Base-by-base conservation (phyloP, 2,888 invertebrate species). In the Agriopis aurantiaria region DNA sequence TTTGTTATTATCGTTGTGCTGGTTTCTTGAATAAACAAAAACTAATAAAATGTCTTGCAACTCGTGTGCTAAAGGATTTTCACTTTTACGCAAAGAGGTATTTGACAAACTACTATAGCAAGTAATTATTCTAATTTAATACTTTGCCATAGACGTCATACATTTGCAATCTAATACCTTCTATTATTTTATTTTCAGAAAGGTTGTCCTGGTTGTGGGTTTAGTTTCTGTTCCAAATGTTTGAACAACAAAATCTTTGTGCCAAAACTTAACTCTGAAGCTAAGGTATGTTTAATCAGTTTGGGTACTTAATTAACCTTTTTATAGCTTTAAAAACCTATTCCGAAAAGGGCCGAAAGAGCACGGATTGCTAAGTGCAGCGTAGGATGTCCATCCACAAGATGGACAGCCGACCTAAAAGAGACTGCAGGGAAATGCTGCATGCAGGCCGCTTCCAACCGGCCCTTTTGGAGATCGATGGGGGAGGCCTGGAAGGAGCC, bases 181-280 rank as follows among this genome's bases (percentile, higher is more conserved):
- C n/a, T 8, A 41, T n/a, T n/a, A 55, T 23, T 68, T 68, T 72
- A 68, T 79, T 95, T 95, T 75, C 90, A 98, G 98, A 95, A 96
- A 91, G 98, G 97, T 23, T 98, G 98, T 86, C 96, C 97, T 53
- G 96, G 95, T 81, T 98, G 98, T 91, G 97, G 97, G 45, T 96
- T 97, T 90, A 97, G 97, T 58, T 97, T 96, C 90, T 98, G 98
- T 87, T 95, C 95, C 71, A 97, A 97, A 88, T 98, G 98, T 87
- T 91, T 98, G 59, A 96, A 96, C 77, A 95, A 97, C 79, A 97
- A 97, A 88, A 92, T 95, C 71, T 95, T 95, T 80, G 89, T 97
- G 69, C 95, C 96, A 10, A 96, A 96, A 83, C 93, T 95, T 7
- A 95, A 95, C 77, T 91, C 94, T 57, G 95, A 96, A 81, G 95